Evolutionary conservation across 2,888 invertebrate genomes (phyloP).

Genomic region (Phengaris alcon): DNA sequence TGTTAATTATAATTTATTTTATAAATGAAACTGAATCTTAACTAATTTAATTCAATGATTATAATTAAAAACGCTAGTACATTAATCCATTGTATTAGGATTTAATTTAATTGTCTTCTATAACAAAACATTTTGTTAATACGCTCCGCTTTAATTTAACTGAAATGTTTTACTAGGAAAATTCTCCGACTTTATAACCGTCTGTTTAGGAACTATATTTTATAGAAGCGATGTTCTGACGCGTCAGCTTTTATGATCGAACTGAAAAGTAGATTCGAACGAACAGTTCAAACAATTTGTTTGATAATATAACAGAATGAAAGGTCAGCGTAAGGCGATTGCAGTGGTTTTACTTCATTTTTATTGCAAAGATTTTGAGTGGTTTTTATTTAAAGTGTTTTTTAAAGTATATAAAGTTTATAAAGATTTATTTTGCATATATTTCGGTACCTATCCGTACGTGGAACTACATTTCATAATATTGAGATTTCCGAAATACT

Average conservation of each 20-base stretch:
- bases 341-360: not conserved
- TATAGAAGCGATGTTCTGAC: not conserved
- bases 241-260: slow-evolving; percentile 12
- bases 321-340: not conserved
- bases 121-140: not conserved
- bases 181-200: not conserved
- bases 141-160: not conserved
- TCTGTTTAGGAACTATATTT: not conserved
- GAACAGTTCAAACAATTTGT: slow-evolving; percentile 7
- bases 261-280: not conserved
- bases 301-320: not conserved
- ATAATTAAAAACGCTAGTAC: too few relatives aligned
- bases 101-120: too few relatives aligned
- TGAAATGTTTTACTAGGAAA: not conserved
- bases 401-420: not conserved
- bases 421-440: not conserved
- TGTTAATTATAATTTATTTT: too few relatives aligned
- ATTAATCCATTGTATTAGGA: too few relatives aligned
- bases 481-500: too few relatives aligned
- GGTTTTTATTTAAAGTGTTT: not conserved
- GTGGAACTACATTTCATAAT: too few relatives aligned
- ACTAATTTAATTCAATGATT: too few relatives aligned
- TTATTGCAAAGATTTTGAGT: not conserved
- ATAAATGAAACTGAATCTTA: too few relatives aligned
- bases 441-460: not conserved